Percentiles rank a stretch among this genome's conserved stretches.
phyloP scores from a whole-genome alignment of 2,888 invertebrate genomes.

The Plagodis pulveraria region DNA sequence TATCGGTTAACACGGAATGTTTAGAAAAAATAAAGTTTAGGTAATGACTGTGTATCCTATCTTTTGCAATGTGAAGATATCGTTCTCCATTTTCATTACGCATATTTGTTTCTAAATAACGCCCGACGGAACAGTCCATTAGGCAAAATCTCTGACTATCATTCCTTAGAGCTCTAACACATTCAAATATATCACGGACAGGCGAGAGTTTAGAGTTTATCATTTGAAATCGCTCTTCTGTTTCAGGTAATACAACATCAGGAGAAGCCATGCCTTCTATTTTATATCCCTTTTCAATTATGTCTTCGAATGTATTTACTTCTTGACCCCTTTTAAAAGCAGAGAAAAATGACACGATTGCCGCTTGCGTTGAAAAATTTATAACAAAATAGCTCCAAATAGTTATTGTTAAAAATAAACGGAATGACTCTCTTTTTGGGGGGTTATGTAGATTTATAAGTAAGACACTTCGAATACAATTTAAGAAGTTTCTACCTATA shows the following conservation, averaged over 20 bases:
- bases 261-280: slow-evolving; percentile 76
- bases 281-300: slow-evolving; percentile 66
- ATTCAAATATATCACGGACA: slow-evolving; percentile 55
- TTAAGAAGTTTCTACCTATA: slow-evolving; percentile 70
- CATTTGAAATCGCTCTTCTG: slow-evolving; percentile 58
- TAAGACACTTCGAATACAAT: slow-evolving; percentile 62
- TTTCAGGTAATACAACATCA: slow-evolving; percentile 69
- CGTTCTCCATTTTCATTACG: slow-evolving; percentile 70
- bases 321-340: slow-evolving; percentile 71
- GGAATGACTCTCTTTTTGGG: slow-evolving; percentile 59
- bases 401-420: slow-evolving; percentile 63
- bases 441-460: slow-evolving; percentile 61
- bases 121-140: slow-evolving; percentile 71
- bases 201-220: slow-evolving; percentile 66
- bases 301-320: slow-evolving; percentile 73
- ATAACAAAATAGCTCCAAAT: slow-evolving; percentile 75
- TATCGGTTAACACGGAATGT: slow-evolving; percentile 63
- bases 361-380: slow-evolving; percentile 74
- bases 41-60: slow-evolving; percentile 73
- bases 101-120: slow-evolving; percentile 61
- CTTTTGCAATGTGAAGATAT: slow-evolving; percentile 70
- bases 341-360: slow-evolving; percentile 73
- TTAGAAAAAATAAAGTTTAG: slow-evolving; percentile 62
- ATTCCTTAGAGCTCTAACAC: slow-evolving; percentile 58
- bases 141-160: slow-evolving; percentile 69